Evolutionary conservation across 2,888 invertebrate species (phyloP), one percentile per base, ranked within the genome.

Genomic region (Yponomeuta cagnagella): DNA sequence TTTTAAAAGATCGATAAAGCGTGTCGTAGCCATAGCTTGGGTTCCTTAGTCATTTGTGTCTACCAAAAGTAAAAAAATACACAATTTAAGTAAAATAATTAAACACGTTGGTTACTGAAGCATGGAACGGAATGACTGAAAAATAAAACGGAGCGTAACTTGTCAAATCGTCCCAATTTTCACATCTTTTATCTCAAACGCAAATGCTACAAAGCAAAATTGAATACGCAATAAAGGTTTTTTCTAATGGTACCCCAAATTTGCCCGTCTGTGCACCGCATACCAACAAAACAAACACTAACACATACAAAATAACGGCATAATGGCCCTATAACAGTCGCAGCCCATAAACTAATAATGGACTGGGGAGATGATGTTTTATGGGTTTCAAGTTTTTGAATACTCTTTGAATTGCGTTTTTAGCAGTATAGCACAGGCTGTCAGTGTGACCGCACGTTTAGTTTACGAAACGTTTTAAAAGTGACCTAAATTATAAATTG

Each of bases 271-370:
- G 84, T 84, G 81, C 81, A 82, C 87, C 86, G 86, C 88, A 88
- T 83, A 90, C 90, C 87, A 85, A 82, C 83, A 86, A 88, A 90
- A 90, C 88, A 91, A 90, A 88, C 84, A 85, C 82, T 76, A 81
- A 84, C 84, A 85, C 88, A 89, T 83, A 87, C 85, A 89, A 87
- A 88, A 86, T 85, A 86, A 83, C 84, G 82, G 80, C 82, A 91
- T 90, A 91, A 92, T 90, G 87, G 90, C 84, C 81, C 82, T 78
- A 82, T 82, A 88, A 89, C 88, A 89, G 88, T 89, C 88, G 85
- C 87, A 85, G 83, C 78, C 86, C 86, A 89, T 90, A 90, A 90
- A 91, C 90, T 90, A 92, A 92, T 92, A 92, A 91, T 90, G 88
- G 43, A 15, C 52, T 12, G 91, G 92, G 91, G 91, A 92, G 89